phyloP scores from a whole-genome alignment of 1,140 invertebrate genomes.

The Brachionus rubens region DNA sequence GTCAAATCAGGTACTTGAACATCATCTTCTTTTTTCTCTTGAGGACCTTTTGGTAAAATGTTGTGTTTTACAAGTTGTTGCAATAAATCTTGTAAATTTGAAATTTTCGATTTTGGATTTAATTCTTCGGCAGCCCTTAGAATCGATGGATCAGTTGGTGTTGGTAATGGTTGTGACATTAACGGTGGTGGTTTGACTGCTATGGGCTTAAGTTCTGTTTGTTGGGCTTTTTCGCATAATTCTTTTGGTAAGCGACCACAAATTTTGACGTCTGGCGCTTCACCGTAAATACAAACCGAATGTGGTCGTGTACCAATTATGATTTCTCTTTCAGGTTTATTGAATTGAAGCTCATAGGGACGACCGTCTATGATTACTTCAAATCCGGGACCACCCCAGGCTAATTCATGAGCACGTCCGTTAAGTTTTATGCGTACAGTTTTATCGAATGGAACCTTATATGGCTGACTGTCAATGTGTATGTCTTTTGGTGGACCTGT shows the following conservation, averaged over 20 bases:
- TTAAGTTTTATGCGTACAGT: constrained; percentile 72
- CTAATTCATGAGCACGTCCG: constrained; percentile 70
- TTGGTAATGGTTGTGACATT: constrained; percentile 9
- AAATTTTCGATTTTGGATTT: neutral
- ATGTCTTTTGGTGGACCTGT: constrained; percentile 87
- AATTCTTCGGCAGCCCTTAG: neutral
- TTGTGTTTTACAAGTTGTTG: neutral
- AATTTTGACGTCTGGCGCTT: constrained; percentile 39
- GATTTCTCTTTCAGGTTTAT: constrained; percentile 38
- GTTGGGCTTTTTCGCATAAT: constrained; percentile 12
- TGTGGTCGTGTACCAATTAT: constrained; percentile 25
- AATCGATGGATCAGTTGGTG: neutral
- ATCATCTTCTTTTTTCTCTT: constrained; percentile 24
- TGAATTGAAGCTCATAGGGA: constrained; percentile 45
- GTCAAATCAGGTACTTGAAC: constrained; percentile 40
- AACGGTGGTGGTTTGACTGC: constrained; percentile 8
- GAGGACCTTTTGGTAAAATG: neutral
- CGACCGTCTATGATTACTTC: constrained; percentile 72
- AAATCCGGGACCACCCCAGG: constrained; percentile 87
- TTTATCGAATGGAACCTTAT: constrained; percentile 74
- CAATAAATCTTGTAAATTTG: constrained; percentile 16
- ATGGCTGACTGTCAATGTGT: constrained; percentile 73
- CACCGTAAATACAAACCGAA: constrained; percentile 26
- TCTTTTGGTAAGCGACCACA: constrained; percentile 36
- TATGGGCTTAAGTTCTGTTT: neutral